Evolutionary conservation across 2,113 vertebrate species (phyloP).

Genomic region (Centrocercus urophasianus): DNA sequence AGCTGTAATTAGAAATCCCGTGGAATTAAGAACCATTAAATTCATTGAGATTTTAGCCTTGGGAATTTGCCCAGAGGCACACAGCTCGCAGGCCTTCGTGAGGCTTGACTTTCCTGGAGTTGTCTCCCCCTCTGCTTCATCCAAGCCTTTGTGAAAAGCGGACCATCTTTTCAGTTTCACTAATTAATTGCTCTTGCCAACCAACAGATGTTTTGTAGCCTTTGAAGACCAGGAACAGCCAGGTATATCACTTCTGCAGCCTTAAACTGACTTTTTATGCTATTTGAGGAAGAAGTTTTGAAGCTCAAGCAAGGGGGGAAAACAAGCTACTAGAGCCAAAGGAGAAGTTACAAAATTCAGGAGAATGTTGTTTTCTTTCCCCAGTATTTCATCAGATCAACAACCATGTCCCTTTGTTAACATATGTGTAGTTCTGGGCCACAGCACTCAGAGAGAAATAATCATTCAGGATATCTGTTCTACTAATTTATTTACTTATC

Average conservation of each 20-base stretch:
- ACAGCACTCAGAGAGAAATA: background rate
- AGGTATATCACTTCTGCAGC: constrained; percentile 43
- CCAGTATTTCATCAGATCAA: background rate
- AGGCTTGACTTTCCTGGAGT: constrained; percentile 26
- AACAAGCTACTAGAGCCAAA: background rate
- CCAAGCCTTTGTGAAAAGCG: constrained; percentile 42
- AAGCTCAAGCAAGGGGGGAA: background rate
- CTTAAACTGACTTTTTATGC: background rate
- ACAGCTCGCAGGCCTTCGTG: constrained; percentile 41
- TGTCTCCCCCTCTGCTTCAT: constrained; percentile 37
- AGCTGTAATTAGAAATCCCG: constrained; percentile 77
- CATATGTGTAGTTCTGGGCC: background rate
- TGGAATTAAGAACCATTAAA: constrained; percentile 78
- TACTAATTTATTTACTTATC: background rate
- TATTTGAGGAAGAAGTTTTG: constrained; percentile 37
- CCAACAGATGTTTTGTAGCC: constrained; percentile 69
- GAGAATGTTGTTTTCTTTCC: background rate
- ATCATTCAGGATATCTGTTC: background rate
- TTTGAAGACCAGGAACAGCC: constrained; percentile 68
- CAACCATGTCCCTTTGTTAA: background rate
- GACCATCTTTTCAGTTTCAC: constrained; percentile 52
- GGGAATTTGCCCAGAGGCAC: constrained; percentile 76
- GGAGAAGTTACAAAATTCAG: background rate
- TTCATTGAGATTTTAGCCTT: constrained; percentile 72
- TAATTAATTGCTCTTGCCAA: constrained; percentile 76